These are phyloP conservation scores for Sebastes alutus DNA, from an alignment of 2,797 vertebrate species.

Conservation along the genomic window DNA sequence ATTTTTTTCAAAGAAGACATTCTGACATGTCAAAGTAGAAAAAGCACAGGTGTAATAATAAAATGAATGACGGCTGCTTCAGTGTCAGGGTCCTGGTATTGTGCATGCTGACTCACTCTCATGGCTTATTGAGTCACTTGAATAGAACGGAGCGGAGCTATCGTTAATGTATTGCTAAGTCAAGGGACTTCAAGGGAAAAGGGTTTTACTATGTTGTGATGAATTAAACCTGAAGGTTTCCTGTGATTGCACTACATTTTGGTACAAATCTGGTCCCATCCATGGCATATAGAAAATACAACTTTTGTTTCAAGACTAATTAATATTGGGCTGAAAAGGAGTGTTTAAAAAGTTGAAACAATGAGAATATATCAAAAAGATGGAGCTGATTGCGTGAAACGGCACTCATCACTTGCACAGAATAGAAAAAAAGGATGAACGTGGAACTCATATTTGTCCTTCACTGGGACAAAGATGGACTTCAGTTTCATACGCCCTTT, in stretches of 20 bases:
- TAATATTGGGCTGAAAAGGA: not conserved
- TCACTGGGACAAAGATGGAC: not conserved
- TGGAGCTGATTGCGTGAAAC: not conserved
- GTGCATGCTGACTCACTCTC: not conserved
- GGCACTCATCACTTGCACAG: not conserved
- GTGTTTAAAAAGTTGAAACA: not conserved
- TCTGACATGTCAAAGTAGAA: not conserved
- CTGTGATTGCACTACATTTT: not conserved
- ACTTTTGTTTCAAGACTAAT: not conserved
- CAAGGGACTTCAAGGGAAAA: not conserved
- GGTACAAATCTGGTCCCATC: not conserved
- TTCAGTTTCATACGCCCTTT: slow-evolving; percentile 5
- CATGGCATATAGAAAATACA: not conserved
- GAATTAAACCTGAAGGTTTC: slow-evolving; percentile 3
- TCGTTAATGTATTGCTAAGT: not conserved
- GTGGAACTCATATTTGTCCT: not conserved
- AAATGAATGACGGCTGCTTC: not conserved
- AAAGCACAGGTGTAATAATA: not conserved
- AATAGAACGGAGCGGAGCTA: not conserved
- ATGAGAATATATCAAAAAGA: not conserved
- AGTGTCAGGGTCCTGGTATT: not conserved
- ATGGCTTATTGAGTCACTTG: not conserved
- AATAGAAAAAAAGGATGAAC: not conserved
- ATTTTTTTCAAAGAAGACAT: not conserved
- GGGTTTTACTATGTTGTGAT: not conserved